Conservation (phyloP, 2,113 vertebrate genomes). For the Tapirus terrestris region DNA sequence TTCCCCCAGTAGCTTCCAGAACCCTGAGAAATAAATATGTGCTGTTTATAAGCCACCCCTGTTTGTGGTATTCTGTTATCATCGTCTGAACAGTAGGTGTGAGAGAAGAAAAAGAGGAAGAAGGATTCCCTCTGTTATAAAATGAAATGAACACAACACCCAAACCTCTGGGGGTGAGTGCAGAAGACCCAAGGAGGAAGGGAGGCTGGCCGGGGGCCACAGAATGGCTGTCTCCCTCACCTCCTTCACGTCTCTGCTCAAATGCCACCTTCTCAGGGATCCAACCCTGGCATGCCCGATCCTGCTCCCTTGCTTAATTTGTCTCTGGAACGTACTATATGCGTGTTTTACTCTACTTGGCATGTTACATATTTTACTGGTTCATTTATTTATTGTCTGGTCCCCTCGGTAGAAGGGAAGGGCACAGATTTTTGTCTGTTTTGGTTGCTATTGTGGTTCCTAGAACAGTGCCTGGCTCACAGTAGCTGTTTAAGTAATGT, state of each 20-base stretch:
- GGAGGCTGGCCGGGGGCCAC: background rate
- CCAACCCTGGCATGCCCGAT: background rate
- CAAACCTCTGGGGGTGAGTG: background rate
- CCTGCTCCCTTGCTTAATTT: background rate
- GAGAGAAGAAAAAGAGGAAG: background rate
- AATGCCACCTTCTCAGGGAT: background rate
- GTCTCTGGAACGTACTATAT: background rate
- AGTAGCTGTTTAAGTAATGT: background rate
- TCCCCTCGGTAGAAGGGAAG: background rate
- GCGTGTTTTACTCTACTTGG: background rate
- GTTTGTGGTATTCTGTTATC: background rate
- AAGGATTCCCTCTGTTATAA: background rate
- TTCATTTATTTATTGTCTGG: background rate
- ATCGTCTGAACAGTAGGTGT: background rate
- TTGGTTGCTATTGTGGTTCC: rapidly evolving
- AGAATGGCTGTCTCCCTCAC: rapidly evolving
- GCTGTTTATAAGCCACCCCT: no score
- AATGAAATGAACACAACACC: background rate
- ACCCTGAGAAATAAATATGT: background rate
- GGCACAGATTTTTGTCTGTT: no score
- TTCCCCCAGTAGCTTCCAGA: background rate
- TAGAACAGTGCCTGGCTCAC: background rate
- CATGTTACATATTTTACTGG: background rate
- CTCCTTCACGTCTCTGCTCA: background rate
- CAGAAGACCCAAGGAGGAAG: background rate